These are phyloP conservation scores for Galeruca laticollis DNA, from an alignment of 2,888 invertebrate genomes.

Conservation along the genomic window DNA sequence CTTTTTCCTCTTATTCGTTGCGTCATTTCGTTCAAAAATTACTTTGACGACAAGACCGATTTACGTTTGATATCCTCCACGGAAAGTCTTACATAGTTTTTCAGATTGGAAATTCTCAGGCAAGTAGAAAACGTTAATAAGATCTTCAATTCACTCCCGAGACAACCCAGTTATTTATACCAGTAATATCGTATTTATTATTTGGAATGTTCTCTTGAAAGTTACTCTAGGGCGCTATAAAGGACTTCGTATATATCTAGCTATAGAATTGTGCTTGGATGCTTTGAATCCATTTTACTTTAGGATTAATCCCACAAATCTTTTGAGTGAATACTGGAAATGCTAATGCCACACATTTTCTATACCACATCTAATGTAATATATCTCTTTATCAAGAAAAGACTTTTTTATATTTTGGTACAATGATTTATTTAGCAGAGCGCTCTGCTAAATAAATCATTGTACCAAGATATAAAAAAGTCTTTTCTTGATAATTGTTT, in stretches of 20 bases:
- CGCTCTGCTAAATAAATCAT: no score
- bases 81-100: conserved; percentile 11
- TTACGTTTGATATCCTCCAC: conserved; percentile 3
- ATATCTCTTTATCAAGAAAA: no score
- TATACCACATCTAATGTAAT: no score
- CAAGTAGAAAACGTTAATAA: conserved; percentile 6
- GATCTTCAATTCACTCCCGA: conserved; percentile 8
- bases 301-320: not conserved
- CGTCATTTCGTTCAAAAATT: not conserved
- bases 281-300: not conserved
- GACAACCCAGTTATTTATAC: conserved; percentile 12
- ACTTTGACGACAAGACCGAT: not conserved
- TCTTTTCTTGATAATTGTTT: no score
- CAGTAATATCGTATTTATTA: conserved; percentile 11
- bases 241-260: not conserved
- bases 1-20: not conserved
- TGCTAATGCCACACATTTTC: no score
- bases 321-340: not conserved
- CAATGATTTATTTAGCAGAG: no score
- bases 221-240: not conserved
- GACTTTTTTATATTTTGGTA: no score
- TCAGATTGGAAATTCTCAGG: not conserved
- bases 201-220: conserved; percentile 6
- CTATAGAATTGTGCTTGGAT: not conserved
- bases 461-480: no score